Conservation (phyloP, 2,113 vertebrate species). For the Seriola aureovittata region DNA sequence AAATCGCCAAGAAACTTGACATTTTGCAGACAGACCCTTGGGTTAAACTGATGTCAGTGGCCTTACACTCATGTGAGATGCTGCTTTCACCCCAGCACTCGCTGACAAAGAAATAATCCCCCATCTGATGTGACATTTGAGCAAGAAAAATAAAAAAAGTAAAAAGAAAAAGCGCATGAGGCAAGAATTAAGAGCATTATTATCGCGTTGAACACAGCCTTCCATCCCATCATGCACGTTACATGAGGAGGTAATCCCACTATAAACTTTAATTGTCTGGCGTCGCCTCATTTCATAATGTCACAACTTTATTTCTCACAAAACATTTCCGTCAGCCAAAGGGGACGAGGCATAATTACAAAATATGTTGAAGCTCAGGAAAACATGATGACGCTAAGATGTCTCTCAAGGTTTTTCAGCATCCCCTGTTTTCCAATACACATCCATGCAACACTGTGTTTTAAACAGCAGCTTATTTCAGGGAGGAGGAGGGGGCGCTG, state of each 20-base stretch:
- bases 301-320: conserved; percentile 70
- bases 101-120: conserved; percentile 36
- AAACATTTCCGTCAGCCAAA: conserved; percentile 57
- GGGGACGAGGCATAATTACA: conserved; percentile 66
- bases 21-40: conserved; percentile 53
- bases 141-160: not conserved
- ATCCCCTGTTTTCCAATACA: conserved; percentile 40
- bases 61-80: conserved; percentile 29
- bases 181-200: conserved; percentile 49
- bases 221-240: conserved; percentile 39
- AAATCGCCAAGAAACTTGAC: conserved; percentile 38
- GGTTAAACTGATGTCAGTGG: conserved; percentile 56
- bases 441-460: conserved; percentile 18
- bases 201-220: conserved; percentile 26
- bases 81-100: conserved; percentile 29
- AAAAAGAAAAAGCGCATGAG: not conserved
- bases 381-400: conserved; percentile 65
- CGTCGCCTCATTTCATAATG: conserved; percentile 64
- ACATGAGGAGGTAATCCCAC: conserved; percentile 46
- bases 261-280: conserved; percentile 63
- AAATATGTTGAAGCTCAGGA: conserved; percentile 70
- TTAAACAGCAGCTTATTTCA: conserved; percentile 24
- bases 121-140: conserved; percentile 70
- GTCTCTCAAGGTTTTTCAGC: conserved; percentile 53
- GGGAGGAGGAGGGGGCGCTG: not conserved